A percentile compares a stretch with the other conserved stretches of the same genome.
phyloP scores from a whole-genome alignment of 2,113 vertebrate genomes.

The Ptychochromis oligacanthus region DNA sequence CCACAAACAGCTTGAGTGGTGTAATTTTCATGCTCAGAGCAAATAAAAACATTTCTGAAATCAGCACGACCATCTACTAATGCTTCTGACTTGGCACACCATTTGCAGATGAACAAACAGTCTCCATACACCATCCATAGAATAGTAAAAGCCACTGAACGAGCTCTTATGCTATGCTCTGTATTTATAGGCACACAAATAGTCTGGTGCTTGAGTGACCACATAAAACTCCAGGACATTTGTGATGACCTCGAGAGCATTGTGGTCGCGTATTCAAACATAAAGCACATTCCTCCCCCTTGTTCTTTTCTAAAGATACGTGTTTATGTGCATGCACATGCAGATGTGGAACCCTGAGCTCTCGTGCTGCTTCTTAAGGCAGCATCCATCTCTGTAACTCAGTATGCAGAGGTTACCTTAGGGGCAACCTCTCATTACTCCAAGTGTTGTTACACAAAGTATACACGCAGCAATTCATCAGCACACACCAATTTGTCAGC shows the following conservation, averaged over 20 bases:
- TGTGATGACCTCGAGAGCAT: conserved; percentile 24
- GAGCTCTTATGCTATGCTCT: conserved; percentile 27
- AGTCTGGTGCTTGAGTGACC: conserved; percentile 18
- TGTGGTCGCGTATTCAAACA: conserved; percentile 22
- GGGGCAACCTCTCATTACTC: conserved; percentile 79
- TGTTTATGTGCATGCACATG: background rate
- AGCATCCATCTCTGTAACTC: conserved; percentile 68
- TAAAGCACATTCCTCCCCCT: conserved; percentile 9
- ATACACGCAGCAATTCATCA: conserved; percentile 70
- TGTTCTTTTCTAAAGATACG: background rate
- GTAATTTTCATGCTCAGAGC: conserved; percentile 62
- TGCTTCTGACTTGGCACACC: conserved; percentile 57
- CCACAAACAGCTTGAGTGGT: conserved; percentile 69
- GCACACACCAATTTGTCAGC: conserved; percentile 72
- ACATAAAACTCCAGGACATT: conserved; percentile 32
- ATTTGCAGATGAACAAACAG: conserved; percentile 65
- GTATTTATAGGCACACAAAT: conserved; percentile 57
- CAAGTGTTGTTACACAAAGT: conserved; percentile 74
- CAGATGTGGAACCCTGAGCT: background rate
- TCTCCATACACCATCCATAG: conserved; percentile 19
- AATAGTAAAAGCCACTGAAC: conserved; percentile 53
- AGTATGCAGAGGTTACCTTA: conserved; percentile 64
- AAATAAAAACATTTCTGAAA: conserved; percentile 65
- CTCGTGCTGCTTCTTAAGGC: background rate
- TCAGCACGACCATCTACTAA: conserved; percentile 57